Base-by-base conservation (phyloP, 2,888 invertebrate species). In the Neocrepidodera transversa region DNA sequence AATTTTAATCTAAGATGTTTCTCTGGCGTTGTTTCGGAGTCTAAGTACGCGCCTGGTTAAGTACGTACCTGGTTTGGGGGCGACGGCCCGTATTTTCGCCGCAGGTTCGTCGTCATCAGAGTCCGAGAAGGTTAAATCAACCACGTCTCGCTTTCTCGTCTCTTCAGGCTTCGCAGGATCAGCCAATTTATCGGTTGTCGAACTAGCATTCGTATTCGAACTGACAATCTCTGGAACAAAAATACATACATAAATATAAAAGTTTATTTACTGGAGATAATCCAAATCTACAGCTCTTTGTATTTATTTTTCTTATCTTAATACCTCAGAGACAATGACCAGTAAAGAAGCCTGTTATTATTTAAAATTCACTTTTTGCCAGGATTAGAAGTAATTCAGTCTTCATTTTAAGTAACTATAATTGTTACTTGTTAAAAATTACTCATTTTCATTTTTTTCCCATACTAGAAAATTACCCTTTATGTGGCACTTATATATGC, bases 61-160 rank as follows among this genome's bases (percentile, higher is more conserved):
- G 13, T 14, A 57, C 59, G 59, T 61, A 63, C 65, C 65, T 49
- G 80, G 78, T 36, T 77, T 78, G 1, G 84, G 81, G 45, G 83
- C 83, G 3, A 83, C 76, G 36, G 76, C 70, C 49, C 66, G 80
- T 69, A 87, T 81, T 63, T 88, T 82, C 10, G 88, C 86, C 73
- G 86, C 79, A 69, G 89, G 88, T 71, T 89, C 86, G 59, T 82
- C 85, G 61, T 82, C 85, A 62, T 90, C 90, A 0, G 89, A 89
- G 78, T 90, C 90, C 1, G 89, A 89, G n/a, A 84, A 65, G 0
- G 90, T 90, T 64, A 90, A 81, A 78, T 91, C 91, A 14, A 90
- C 89, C 1, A 85, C 78, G 1, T 76, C 74, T 42, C 77, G 74
- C 4, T 82, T 80, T 28, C 79, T 76, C 7, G 18, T 14, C 13